Evolutionary conservation across 2,888 invertebrate species (phyloP).

Genomic region (Caenorhabditis sp.): DNA sequence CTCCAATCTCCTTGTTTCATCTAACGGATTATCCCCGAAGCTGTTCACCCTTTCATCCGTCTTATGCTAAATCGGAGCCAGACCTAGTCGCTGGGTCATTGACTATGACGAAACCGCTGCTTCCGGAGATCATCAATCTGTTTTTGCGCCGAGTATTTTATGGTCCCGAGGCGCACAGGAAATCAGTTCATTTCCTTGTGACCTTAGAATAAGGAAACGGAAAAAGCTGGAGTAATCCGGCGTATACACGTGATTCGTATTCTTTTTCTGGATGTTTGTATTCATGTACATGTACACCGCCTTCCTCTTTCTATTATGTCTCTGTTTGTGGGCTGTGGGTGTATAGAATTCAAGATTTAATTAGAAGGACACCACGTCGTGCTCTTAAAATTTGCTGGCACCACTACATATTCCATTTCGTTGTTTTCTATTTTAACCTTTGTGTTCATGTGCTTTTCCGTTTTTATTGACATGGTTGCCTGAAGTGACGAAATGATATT

Average conservation of each 20-base stretch:
- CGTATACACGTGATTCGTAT: slow-evolving; percentile 20
- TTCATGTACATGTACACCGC: background rate
- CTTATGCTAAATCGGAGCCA: slow-evolving; percentile 4
- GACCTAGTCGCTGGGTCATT: slow-evolving; percentile 5
- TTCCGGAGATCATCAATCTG: slow-evolving; percentile 25
- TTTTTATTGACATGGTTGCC: background rate
- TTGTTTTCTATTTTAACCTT: slow-evolving; percentile 1
- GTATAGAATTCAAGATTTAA: slow-evolving; percentile 27
- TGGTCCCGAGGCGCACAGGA: slow-evolving; percentile 25
- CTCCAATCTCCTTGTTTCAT: slow-evolving; percentile 1
- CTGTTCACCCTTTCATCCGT: slow-evolving; percentile 4
- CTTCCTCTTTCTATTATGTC: slow-evolving; percentile 11
- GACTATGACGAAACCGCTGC: slow-evolving; percentile 22
- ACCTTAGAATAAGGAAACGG: background rate
- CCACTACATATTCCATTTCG: background rate
- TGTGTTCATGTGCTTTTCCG: background rate
- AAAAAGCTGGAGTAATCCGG: slow-evolving; percentile 18
- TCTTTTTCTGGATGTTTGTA: slow-evolving; percentile 24
- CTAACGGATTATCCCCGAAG: background rate
- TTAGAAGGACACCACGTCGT: slow-evolving; percentile 29
- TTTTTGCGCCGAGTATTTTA: slow-evolving; percentile 6
- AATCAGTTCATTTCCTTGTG: slow-evolving; percentile 38
- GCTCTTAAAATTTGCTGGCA: background rate
- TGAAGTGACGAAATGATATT: background rate
- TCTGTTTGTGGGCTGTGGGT: slow-evolving; percentile 1